Conservation (phyloP, 1,140 invertebrate genomes). For the Drosophila yakuba region DNA sequence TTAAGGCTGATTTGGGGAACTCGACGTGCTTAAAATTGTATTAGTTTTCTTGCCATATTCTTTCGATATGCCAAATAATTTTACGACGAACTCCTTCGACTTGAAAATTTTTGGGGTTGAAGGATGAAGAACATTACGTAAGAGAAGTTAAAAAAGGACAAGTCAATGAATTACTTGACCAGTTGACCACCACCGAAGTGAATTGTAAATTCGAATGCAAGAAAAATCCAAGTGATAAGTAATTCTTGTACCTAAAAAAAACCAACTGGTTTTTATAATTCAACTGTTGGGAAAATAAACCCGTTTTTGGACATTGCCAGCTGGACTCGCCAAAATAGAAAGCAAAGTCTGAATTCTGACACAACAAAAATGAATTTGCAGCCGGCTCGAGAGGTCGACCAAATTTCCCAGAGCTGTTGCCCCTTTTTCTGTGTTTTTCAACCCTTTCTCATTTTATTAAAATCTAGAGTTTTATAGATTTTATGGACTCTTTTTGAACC, state of each 20-base stretch:
- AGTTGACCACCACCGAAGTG: constrained; percentile 13
- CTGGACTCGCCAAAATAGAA: constrained; percentile 9
- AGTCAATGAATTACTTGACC: constrained; percentile 4
- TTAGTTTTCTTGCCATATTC: too few relatives aligned
- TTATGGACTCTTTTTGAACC: constrained; percentile 32
- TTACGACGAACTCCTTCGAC: too few relatives aligned
- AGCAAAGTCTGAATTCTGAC: constrained; percentile 13
- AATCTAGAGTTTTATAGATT: constrained; percentile 33
- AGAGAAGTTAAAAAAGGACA: not conserved
- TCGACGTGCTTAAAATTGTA: too few relatives aligned
- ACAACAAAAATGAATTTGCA: constrained; percentile 22
- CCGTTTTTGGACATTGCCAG: constrained; percentile 44
- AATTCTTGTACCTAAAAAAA: constrained; percentile 18
- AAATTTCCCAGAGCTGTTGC: constrained; percentile 31
- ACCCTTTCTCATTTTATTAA: constrained; percentile 33
- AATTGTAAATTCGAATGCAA: not conserved
- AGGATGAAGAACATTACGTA: too few relatives aligned
- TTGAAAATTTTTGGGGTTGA: not conserved
- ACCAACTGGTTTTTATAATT: constrained; percentile 55
- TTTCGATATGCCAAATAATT: too few relatives aligned
- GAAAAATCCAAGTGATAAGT: constrained; percentile 7
- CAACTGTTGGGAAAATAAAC: constrained; percentile 60
- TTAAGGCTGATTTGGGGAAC: too few relatives aligned
- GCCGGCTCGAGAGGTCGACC: constrained; percentile 39
- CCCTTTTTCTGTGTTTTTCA: constrained; percentile 41